These are phyloP conservation scores for Channallabes apus DNA, from an alignment of 2,797 vertebrate genomes.

Conservation along the genomic window DNA sequence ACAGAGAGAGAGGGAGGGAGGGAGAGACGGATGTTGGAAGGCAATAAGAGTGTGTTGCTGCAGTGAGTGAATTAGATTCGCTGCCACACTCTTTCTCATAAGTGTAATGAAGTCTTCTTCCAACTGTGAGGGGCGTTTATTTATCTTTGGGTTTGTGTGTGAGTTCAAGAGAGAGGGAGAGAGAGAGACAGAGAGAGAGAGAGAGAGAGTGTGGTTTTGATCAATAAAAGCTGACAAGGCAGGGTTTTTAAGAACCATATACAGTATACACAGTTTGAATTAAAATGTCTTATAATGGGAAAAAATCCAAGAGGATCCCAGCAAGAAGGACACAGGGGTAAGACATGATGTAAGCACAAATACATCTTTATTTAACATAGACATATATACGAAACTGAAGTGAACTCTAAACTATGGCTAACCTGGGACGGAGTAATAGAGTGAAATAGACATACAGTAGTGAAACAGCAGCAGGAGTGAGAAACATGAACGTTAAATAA, in stretches of 20 bases:
- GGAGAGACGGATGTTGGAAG: conserved; percentile 64
- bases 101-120: conserved; percentile 71
- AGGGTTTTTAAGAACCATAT: conserved; percentile 47
- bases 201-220: conserved; percentile 24
- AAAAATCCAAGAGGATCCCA: conserved; percentile 25
- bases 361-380: too few species aligned
- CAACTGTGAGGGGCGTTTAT: conserved; percentile 44
- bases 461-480: too few species aligned
- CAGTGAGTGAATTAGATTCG: conserved; percentile 69
- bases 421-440: too few species aligned
- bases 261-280: conserved; percentile 21
- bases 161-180: background rate
- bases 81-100: conserved; percentile 67
- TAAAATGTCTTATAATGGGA: conserved; percentile 12
- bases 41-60: conserved; percentile 66
- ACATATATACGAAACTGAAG: too few species aligned
- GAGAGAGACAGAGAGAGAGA: background rate
- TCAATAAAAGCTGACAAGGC: conserved; percentile 46
- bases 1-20: conserved; percentile 36
- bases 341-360: too few species aligned
- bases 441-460: too few species aligned
- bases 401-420: too few species aligned
- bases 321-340: background rate
- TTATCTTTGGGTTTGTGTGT: conserved; percentile 19
- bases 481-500: too few species aligned